phyloP scores from a whole-genome alignment of 2,888 invertebrate genomes.

The Griposia aprilina region DNA sequence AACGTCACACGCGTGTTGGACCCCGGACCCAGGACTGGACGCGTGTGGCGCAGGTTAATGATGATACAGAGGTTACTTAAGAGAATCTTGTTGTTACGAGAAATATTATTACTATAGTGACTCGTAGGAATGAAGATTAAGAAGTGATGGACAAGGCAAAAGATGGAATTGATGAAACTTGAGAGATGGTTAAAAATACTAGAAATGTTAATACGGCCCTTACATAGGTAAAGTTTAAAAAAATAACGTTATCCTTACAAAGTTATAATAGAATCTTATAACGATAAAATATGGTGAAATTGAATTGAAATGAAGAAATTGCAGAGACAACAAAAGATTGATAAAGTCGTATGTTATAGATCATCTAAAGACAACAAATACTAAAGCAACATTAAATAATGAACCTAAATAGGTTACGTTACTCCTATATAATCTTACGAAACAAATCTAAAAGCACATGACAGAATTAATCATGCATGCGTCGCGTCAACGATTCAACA shows the following conservation, averaged over 20 bases:
- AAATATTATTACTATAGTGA: constrained; percentile 27
- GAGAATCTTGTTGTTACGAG: constrained; percentile 38
- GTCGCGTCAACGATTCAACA: constrained; percentile 29
- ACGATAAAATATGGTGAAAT: too few species aligned
- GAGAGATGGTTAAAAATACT: neutral
- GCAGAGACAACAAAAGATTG: neutral
- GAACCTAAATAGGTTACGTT: neutral
- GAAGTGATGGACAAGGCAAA: neutral
- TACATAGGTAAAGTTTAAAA: neutral
- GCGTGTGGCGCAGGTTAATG: constrained; percentile 74
- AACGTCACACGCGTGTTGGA: constrained; percentile 88
- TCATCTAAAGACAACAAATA: neutral
- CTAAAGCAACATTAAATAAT: neutral
- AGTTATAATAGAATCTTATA: neutral
- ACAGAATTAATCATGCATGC: constrained; percentile 38
- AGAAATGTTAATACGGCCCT: neutral
- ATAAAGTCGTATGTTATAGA: neutral
- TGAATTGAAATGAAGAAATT: neutral
- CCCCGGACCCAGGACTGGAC: constrained; percentile 74
- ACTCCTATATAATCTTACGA: neutral
- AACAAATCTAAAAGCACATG: constrained; percentile 28
- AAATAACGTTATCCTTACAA: too few species aligned
- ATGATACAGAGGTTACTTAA: constrained; percentile 65
- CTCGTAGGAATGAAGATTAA: constrained; percentile 1
- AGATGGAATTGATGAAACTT: neutral